Percentiles rank a stretch among this genome's conserved stretches.
These are phyloP conservation scores for Corydoras maculifer DNA, from an alignment of 2,113 vertebrate genomes.

Conservation along the genomic window DNA sequence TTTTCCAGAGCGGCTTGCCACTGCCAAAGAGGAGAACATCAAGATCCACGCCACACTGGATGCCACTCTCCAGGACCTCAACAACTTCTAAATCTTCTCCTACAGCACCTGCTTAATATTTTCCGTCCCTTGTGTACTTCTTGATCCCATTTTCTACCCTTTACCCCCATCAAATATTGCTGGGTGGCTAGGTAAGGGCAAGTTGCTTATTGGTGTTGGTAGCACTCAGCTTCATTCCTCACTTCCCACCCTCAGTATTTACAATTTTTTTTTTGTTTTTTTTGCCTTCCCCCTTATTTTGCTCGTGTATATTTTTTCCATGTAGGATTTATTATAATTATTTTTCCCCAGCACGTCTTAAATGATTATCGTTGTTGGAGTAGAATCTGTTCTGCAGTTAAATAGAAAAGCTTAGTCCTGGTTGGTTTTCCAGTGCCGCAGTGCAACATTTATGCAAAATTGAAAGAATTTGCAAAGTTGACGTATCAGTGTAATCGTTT, in stretches of 20 bases:
- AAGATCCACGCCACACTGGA: slow-evolving; percentile 84
- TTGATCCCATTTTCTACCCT: slow-evolving; percentile 1
- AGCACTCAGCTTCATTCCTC: slow-evolving; percentile 28
- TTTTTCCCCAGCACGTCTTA: too few species aligned
- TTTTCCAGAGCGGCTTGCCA: slow-evolving; percentile 75
- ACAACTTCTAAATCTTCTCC: slow-evolving; percentile 70
- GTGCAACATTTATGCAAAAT: slow-evolving; percentile 16
- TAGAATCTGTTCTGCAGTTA: too few species aligned
- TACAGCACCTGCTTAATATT: slow-evolving; percentile 7
- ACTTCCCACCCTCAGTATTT: slow-evolving; percentile 16
- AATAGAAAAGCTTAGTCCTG: neutral
- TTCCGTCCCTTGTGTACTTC: neutral
- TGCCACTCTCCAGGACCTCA: slow-evolving; percentile 87
- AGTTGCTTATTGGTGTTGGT: slow-evolving; percentile 31
- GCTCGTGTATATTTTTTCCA: slow-evolving; percentile 9
- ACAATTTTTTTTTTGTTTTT: neutral
- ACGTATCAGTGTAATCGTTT: neutral
- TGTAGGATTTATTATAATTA: neutral
- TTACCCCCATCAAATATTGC: slow-evolving; percentile 22
- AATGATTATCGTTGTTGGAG: too few species aligned
- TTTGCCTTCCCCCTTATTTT: slow-evolving; percentile 3
- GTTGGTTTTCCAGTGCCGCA: slow-evolving; percentile 11
- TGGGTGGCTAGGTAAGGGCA: slow-evolving; percentile 23
- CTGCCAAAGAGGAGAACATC: slow-evolving; percentile 81
- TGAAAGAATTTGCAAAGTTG: slow-evolving; percentile 15